phyloP scores from a whole-genome alignment of 2,888 invertebrate genomes.

The Kryphioiulus occultus region DNA sequence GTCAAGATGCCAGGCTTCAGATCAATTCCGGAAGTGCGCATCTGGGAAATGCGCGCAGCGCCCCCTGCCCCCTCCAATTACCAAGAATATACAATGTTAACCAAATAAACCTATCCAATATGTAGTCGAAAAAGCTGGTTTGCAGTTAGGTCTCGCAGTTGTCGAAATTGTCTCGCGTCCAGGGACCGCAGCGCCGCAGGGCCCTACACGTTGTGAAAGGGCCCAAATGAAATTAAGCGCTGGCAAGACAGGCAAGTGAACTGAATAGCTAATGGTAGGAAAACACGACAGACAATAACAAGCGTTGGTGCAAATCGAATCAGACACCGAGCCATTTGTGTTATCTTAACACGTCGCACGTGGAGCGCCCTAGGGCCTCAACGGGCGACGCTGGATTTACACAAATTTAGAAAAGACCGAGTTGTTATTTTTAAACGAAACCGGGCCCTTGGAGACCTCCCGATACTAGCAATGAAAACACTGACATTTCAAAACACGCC shows the following conservation, averaged over 20 bases:
- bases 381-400: background rate
- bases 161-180: background rate
- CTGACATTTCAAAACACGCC: too few species aligned
- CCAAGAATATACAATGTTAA: conserved; percentile 9
- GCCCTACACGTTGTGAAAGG: background rate
- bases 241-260: background rate
- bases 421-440: conserved; percentile 23
- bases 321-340: background rate
- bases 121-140: background rate
- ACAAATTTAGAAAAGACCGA: background rate
- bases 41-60: conserved; percentile 1
- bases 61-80: background rate
- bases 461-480: conserved; percentile 1
- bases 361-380: background rate
- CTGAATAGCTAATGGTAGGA: conserved; percentile 6
- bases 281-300: background rate
- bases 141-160: background rate
- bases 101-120: conserved; percentile 23
- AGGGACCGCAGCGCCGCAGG: background rate
- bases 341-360: conserved; percentile 14
- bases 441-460: background rate
- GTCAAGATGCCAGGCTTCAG: too few species aligned
- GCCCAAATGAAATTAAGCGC: conserved; percentile 13
- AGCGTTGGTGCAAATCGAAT: background rate
- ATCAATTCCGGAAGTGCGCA: too few species aligned